These are phyloP conservation scores for Pampus argenteus DNA, from an alignment of 2,797 vertebrate genomes.

Conservation along the genomic window DNA sequence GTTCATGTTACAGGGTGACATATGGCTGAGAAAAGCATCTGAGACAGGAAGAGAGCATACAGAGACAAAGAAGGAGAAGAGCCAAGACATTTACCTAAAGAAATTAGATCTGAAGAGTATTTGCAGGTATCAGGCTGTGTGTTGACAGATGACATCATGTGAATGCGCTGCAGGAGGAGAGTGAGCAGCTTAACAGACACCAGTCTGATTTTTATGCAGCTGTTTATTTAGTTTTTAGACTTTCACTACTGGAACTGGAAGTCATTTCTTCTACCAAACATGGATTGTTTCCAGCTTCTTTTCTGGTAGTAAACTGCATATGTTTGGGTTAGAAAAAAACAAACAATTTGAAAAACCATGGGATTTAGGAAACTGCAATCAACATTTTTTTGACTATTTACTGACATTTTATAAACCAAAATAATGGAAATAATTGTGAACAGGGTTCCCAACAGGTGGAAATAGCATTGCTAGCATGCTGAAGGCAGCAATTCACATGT, in stretches of 20 bases:
- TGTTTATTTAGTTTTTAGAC: neutral
- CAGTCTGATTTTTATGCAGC: neutral
- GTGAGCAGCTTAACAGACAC: neutral
- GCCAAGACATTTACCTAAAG: neutral
- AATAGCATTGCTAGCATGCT: too few species aligned
- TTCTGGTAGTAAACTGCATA: too few species aligned
- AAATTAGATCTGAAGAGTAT: neutral
- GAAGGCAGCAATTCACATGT: too few species aligned
- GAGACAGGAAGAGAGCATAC: constrained; percentile 9
- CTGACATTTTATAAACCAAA: too few species aligned
- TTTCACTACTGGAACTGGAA: neutral
- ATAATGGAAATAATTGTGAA: too few species aligned
- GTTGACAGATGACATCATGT: constrained; percentile 35
- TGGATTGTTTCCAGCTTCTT: too few species aligned
- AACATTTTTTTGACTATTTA: too few species aligned
- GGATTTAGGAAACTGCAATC: too few species aligned
- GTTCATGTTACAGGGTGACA: constrained; percentile 38
- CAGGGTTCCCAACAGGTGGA: too few species aligned
- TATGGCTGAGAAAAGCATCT: constrained; percentile 38
- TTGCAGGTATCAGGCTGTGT: constrained; percentile 4
- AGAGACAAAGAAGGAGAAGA: neutral
- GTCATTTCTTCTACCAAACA: too few species aligned
- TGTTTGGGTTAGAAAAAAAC: too few species aligned
- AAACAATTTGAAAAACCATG: too few species aligned
- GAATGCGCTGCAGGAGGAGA: constrained; percentile 1